These are phyloP conservation scores for Melanotaenia nigrans DNA, from an alignment of 2,797 vertebrate species.

Conservation along the genomic window DNA sequence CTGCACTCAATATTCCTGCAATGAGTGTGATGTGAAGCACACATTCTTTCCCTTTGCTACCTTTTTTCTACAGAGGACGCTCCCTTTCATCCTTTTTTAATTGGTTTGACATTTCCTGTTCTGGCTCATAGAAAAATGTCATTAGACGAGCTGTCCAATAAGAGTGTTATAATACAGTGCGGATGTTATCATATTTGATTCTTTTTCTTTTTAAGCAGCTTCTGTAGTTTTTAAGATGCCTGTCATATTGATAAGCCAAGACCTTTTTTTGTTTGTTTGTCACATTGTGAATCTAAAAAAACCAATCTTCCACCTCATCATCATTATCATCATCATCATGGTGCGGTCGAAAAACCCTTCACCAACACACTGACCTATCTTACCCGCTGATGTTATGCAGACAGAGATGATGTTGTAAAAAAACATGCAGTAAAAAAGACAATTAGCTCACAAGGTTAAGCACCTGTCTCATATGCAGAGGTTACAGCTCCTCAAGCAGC, in stretches of 20 bases:
- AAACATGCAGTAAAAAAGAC: too few relatives aligned
- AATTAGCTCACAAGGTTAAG: too few relatives aligned
- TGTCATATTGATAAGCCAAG: too few relatives aligned
- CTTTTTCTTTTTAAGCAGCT: background rate
- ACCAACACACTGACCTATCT: too few relatives aligned
- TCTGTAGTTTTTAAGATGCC: background rate
- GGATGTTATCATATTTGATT: background rate
- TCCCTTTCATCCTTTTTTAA: slow-evolving; percentile 46
- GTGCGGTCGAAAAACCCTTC: too few relatives aligned
- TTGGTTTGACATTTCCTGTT: slow-evolving; percentile 65
- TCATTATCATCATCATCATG: too few relatives aligned
- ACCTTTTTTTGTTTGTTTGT: too few relatives aligned
- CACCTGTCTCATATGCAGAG: too few relatives aligned
- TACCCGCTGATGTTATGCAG: too few relatives aligned
- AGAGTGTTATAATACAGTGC: slow-evolving; percentile 2
- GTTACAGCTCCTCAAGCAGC: too few relatives aligned
- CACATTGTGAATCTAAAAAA: too few relatives aligned
- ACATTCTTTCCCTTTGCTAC: slow-evolving; percentile 5
- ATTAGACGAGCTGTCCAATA: slow-evolving; percentile 36
- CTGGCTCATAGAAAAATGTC: slow-evolving; percentile 44
- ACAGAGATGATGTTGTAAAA: too few relatives aligned
- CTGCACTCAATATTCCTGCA: background rate
- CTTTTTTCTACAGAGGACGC: background rate
- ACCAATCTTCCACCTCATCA: background rate
- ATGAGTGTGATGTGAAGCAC: background rate